Conservation (phyloP, 2,888 invertebrate genomes). For the Eristalis arbustorum region DNA sequence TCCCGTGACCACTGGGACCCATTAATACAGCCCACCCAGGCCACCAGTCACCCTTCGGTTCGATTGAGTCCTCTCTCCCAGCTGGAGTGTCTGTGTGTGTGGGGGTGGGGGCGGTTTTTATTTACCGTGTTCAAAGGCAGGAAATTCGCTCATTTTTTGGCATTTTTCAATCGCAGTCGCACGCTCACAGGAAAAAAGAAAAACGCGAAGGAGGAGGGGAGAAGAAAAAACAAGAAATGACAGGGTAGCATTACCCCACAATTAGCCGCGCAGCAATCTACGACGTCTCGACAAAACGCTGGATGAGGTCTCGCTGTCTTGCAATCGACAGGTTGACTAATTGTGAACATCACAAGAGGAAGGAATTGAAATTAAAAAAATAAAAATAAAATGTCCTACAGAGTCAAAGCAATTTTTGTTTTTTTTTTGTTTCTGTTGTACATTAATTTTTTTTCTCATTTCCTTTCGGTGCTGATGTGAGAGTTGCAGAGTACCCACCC, state of each 20-base stretch:
- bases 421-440: neutral
- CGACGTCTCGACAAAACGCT: neutral
- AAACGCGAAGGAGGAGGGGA: too few relatives aligned
- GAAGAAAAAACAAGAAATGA: neutral
- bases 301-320: neutral
- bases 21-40: neutral
- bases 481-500: neutral
- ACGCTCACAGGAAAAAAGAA: neutral
- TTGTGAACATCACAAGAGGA: constrained; percentile 17
- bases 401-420: neutral
- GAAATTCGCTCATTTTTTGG: neutral
- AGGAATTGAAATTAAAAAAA: constrained; percentile 17
- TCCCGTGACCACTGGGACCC: constrained; percentile 19
- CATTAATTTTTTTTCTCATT: constrained; percentile 8
- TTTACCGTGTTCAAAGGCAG: neutral
- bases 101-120: neutral
- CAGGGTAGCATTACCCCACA: neutral
- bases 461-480: constrained; percentile 9
- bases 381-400: neutral
- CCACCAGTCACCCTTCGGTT: neutral
- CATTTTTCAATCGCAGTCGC: neutral
- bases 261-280: neutral
- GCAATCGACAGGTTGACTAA: constrained; percentile 48
- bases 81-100: too few relatives aligned
- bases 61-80: neutral